Base-by-base conservation (phyloP, 2,797 vertebrate species). In the Acipenser oxyrinchus region DNA sequence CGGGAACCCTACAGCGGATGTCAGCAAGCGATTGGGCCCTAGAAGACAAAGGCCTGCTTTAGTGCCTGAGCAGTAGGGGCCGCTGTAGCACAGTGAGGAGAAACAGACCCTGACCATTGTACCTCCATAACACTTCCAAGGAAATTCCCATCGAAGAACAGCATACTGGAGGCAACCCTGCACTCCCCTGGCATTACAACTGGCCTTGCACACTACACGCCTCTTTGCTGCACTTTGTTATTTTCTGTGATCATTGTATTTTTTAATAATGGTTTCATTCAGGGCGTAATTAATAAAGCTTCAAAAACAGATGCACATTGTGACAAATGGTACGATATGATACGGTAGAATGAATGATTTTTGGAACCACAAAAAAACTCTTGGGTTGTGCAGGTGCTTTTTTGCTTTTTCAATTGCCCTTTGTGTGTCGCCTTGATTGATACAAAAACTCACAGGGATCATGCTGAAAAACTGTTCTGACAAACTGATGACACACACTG, bases 261-360 rank as follows among this genome's bases (percentile, higher is more conserved):
- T 37, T 80, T 82, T 78, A 74, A 71, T 88, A 86, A 88, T 86
- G 85, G 84, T 81, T 87, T 87, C 85, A 87, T 87, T 86, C 81
- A 62, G 79, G 77, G 61, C 73, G 68, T 72, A 78, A 87, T 89
- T 86, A 65, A 90, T 90, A 85, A 65, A 69, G 74, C 77, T 83
- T 83, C 2, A 83, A 79, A 79, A 80, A 74, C 72, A 70, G 64
- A 48, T 9, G 66, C 68, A 70, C 61, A 61, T 48, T 57, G 64
- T 76, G 78, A 77, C 73, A 76, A 76, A 77, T 76, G 69, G 61
- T 49, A 62, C 68, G 1, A 3, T n/a, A n/a, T n/a, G n/a, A n/a
- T n/a, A n/a, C n/a, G n/a, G n/a, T n/a, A 10, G 68, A 37, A 37
- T 37, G 23, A 37, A 37, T 37, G 23, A 4, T 37, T 37, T 37